Base-by-base conservation (phyloP, 2,888 invertebrate species). In the Alcis repandata region DNA sequence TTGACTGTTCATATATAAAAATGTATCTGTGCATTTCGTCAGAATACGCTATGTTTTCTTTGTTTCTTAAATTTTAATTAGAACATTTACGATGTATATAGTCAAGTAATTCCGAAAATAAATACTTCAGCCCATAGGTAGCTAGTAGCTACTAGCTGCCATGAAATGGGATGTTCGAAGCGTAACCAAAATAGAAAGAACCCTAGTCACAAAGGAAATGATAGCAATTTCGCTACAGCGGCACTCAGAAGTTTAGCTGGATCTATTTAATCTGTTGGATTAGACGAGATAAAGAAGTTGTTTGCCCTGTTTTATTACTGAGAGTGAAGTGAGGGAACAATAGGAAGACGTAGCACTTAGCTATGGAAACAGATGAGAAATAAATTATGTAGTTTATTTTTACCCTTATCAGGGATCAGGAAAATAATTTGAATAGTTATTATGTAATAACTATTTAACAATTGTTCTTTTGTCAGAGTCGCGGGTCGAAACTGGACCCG, bases 41-140 rank as follows among this genome's bases (percentile, higher is more conserved):
- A 73, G 59, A 70, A n/a, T 27, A 4, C 69, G 68, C 67, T 46
- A 70, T 70, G 69, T 75, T 74, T 68, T 64, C 52, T 59, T 60
- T 67, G 72, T 67, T 75, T 72, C 45, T 45, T 41, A 56, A 68
- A 51, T 64, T 69, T 61, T 64, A 62, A 69, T 70, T 71, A 62
- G 53, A 46, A 62, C 57, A 45, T 38, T 53, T 43, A 48, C 54
- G 53, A 60, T 67, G 60, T 60, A 68, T 57, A 59, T 53, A 32
- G 22, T 56, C 54, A 43, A 57, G 63, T 20, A 46, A 56, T 45
- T 59, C 27, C 15, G 56, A 56, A 63, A 54, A 59, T 57, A 53
- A 61, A 65, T 53, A 62, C 13, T 63, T 67, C 38, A 46, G 51
- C 52, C 15, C 43, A 20, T 41, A 63, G 46, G 17, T 43, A 63